phyloP scores from a whole-genome alignment of 2,113 vertebrate genomes.

The Mesocricetus auratus region DNA sequence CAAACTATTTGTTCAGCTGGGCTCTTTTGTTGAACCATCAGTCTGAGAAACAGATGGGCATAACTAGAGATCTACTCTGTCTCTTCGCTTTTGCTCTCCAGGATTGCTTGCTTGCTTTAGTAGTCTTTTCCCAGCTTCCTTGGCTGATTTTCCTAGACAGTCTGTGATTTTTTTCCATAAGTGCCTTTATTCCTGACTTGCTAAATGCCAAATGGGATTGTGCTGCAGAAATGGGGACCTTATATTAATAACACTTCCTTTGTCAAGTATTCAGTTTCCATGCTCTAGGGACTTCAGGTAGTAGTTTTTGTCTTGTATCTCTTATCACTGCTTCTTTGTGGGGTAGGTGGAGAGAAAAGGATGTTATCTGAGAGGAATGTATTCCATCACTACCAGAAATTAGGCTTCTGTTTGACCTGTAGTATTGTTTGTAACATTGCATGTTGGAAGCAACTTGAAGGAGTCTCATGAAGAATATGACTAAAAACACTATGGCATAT shows the following conservation, averaged over 20 bases:
- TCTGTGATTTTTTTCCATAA: constrained; percentile 2
- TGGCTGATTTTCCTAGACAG: not conserved
- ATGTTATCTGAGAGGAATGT: not conserved
- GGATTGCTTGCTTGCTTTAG: not conserved
- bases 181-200: not conserved
- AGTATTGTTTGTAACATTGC: not conserved
- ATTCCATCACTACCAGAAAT: not conserved
- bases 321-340: not conserved
- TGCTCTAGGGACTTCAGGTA: not conserved
- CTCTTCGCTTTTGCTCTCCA: not conserved
- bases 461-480: not conserved
- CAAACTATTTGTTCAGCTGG: not conserved
- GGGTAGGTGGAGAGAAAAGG: not conserved
- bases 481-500: not conserved
- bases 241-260: not conserved
- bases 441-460: not conserved
- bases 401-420: not conserved
- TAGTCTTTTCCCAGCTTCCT: not conserved
- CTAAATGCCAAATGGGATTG: not conserved
- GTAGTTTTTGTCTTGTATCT: not conserved
- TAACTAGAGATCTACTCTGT: not conserved
- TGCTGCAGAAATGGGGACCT: not conserved
- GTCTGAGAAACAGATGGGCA: not conserved
- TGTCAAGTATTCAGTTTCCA: not conserved
- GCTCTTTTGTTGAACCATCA: not conserved